A percentile compares a stretch with the other conserved stretches of the same genome.
Conservation (phyloP, 1,140 invertebrate species). For the Colletes latitarsis region DNA sequence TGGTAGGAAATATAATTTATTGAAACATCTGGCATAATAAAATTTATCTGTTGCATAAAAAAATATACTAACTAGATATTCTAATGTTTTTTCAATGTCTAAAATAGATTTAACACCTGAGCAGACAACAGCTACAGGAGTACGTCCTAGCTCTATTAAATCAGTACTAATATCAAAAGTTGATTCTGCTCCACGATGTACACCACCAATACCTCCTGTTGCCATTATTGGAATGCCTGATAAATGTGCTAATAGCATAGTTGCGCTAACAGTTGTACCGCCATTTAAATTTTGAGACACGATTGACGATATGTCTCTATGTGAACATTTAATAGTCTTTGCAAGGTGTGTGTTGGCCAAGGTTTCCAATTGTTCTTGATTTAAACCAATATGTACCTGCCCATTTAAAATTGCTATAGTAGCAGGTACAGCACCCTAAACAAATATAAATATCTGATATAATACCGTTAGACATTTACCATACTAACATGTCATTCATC, state of each 20-base stretch:
- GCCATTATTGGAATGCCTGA: constrained; percentile 96
- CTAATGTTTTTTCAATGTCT: constrained; percentile 96
- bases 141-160: constrained; percentile 93
- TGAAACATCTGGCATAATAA: neutral
- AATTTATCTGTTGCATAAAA: neutral
- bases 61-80: constrained; percentile 89
- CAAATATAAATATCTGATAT: constrained; percentile 9
- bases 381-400: constrained; percentile 90
- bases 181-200: constrained; percentile 92
- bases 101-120: constrained; percentile 98
- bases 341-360: constrained; percentile 82
- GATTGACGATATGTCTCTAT: constrained; percentile 92
- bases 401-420: constrained; percentile 95
- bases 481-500: neutral
- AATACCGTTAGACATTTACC: neutral
- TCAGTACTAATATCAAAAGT: constrained; percentile 98
- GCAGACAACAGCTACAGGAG: constrained; percentile 94
- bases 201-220: constrained; percentile 95
- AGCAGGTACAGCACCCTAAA: constrained; percentile 93
- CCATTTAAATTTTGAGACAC: constrained; percentile 89
- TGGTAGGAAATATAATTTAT: constrained; percentile 71
- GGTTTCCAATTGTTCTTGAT: constrained; percentile 83
- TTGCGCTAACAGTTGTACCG: constrained; percentile 98
- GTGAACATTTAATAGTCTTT: constrained; percentile 87
- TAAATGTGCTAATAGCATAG: constrained; percentile 91